Evolutionary conservation across 2,888 invertebrate species (phyloP), one percentile per base, ranked within the genome.

Genomic region (Cabera pusaria): DNA sequence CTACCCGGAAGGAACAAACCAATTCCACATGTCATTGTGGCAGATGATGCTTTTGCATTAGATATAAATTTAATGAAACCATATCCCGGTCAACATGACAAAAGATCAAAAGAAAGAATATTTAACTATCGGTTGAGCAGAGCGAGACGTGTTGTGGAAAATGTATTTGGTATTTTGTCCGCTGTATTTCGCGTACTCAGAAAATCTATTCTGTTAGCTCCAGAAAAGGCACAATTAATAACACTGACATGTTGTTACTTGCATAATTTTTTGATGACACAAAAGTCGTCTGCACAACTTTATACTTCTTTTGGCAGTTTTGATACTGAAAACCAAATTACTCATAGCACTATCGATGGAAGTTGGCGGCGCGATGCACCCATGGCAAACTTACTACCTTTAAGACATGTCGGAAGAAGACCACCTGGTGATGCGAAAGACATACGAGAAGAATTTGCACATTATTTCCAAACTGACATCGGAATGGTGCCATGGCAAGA

Each of bases 241-340:
- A 44, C 39, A 44, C 31, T 44, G 40, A 28, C 44, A 44, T 44
- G 39, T 35, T 44, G 44, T 40, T 44, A 44, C 44, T 44, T 44
- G 44, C 44, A 44, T 44, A 44, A 40, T 44, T 40, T 44, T 44
- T 44, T 44, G 37, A 43, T 43, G 7, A 43, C 44, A 44, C 39
- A 42, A 49, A 41, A 39, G 12, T 44, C 44, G 39, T 49, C 48
- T 44, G 27, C 44, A 35, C 48, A 44, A 35, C 48, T 44, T 44
- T 42, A 49, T 37, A 49, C 38, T 44, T 49, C 44, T 44, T 1
- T 8, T 49, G 45, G 49, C 49, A 11, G 45, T 45, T 45, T 49
- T 49, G 49, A 45, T 39, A 49, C 45, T 49, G 49, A 49, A 29
- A 45, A 45, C 32, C 49, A 49, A 49, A 49, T 45, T 43, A 49